These are phyloP conservation scores for Lerema accius DNA, from an alignment of 1,140 invertebrate genomes.

Conservation along the genomic window DNA sequence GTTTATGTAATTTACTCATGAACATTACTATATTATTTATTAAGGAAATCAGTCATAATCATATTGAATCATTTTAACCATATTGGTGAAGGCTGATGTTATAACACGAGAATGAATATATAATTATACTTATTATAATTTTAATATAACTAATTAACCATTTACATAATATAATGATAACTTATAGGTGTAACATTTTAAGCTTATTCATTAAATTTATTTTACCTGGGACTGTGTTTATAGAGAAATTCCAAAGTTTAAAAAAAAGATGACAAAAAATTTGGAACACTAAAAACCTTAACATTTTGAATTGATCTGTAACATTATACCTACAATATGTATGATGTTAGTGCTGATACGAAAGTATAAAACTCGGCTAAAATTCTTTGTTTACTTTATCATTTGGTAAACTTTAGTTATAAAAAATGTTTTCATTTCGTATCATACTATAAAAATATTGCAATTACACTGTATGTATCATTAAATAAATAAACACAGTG, in stretches of 20 bases:
- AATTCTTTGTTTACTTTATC: too few species aligned
- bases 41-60: slow-evolving; percentile 19
- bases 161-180: slow-evolving; percentile 34
- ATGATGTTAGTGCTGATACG: too few species aligned
- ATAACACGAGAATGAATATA: slow-evolving; percentile 25
- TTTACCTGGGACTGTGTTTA: slow-evolving; percentile 42
- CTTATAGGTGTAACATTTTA: slow-evolving; percentile 35
- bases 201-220: slow-evolving; percentile 40
- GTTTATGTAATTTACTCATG: slow-evolving; percentile 40
- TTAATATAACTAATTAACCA: slow-evolving; percentile 36
- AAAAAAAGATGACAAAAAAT: too few species aligned
- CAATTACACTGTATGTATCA: too few species aligned
- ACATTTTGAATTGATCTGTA: too few species aligned
- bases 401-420: too few species aligned
- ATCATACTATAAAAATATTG: too few species aligned
- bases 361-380: too few species aligned
- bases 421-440: too few species aligned
- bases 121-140: slow-evolving; percentile 30
- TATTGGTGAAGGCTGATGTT: slow-evolving; percentile 27
- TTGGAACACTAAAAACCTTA: too few species aligned
- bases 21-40: slow-evolving; percentile 30
- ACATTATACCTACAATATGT: too few species aligned
- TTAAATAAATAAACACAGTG: slow-evolving; percentile 32
- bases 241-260: not conserved
- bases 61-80: slow-evolving; percentile 29